phyloP scores from a whole-genome alignment of 2,797 vertebrate species.

The Rhadinocentrus ornatus region DNA sequence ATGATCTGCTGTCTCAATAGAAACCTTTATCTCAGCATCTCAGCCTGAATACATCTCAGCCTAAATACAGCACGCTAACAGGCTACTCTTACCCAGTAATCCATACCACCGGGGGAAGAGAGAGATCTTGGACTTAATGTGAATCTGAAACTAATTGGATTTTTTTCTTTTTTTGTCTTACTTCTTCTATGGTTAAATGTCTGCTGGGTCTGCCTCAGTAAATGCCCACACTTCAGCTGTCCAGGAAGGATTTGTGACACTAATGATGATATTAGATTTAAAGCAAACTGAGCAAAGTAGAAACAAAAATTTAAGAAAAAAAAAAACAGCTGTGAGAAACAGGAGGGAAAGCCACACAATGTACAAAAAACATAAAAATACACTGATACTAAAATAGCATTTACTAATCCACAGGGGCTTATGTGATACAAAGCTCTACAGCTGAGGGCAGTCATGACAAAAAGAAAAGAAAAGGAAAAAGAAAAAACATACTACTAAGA shows the following conservation, averaged over 20 bases:
- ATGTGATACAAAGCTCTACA: conserved; percentile 5
- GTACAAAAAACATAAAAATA: conserved; percentile 23
- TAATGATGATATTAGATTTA: conserved; percentile 69
- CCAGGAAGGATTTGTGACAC: conserved; percentile 51
- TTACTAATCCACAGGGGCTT: conserved; percentile 27
- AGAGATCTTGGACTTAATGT: conserved; percentile 60
- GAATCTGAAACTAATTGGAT: conserved; percentile 72
- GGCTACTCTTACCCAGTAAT: conserved; percentile 63
- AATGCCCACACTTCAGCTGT: conserved; percentile 51
- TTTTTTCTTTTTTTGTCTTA: conserved; percentile 58
- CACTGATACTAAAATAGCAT: conserved; percentile 29
- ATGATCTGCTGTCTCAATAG: conserved; percentile 60
- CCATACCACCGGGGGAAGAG: conserved; percentile 54
- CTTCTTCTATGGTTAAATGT: conserved; percentile 57
- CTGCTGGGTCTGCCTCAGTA: conserved; percentile 50
- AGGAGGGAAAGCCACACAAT: conserved; percentile 20
- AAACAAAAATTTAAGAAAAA: conserved; percentile 18
- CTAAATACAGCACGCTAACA: conserved; percentile 45
- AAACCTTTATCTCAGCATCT: conserved; percentile 56
- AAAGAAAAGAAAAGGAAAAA: not conserved
- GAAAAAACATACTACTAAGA: conserved; percentile 2
- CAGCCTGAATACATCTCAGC: conserved; percentile 41
- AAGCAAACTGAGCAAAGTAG: conserved; percentile 47
- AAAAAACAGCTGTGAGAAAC: conserved; percentile 27
- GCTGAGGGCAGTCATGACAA: not conserved